Evolutionary conservation across 2,113 vertebrate genomes (phyloP).

Genomic region (Pterocles gutturalis): DNA sequence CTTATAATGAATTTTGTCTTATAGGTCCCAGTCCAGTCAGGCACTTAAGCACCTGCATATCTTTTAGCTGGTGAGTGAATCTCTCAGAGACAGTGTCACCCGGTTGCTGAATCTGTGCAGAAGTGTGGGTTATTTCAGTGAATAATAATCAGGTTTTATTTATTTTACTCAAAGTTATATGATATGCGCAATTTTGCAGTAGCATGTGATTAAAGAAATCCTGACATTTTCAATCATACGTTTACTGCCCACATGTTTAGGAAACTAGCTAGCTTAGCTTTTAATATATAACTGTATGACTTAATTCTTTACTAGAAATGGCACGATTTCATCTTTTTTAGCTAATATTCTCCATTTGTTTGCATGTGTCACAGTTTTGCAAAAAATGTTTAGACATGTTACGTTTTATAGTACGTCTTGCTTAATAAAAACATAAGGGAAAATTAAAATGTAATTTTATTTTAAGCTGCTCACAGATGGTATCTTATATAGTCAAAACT

Average conservation of each 20-base stretch:
- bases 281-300: background rate
- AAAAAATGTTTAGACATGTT: background rate
- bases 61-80: constrained; percentile 34
- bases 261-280: background rate
- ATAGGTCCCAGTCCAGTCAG: constrained; percentile 15
- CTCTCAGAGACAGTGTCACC: background rate
- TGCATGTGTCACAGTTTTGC: background rate
- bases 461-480: background rate
- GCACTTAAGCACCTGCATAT: constrained; percentile 33
- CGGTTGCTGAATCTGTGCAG: background rate
- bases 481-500: background rate
- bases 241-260: background rate
- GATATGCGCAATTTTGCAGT: background rate
- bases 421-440: background rate
- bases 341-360: background rate
- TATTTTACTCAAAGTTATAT: background rate
- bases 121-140: background rate
- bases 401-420: background rate
- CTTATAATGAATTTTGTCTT: constrained; percentile 30
- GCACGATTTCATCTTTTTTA: background rate
- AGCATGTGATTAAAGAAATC: background rate
- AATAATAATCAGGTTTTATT: background rate
- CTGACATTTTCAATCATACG: background rate
- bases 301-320: background rate
- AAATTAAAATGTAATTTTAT: background rate